A percentile compares a stretch with the other conserved stretches of the same genome.
phyloP scores from a whole-genome alignment of 2,113 vertebrate species.

The Castor canadensis region DNA sequence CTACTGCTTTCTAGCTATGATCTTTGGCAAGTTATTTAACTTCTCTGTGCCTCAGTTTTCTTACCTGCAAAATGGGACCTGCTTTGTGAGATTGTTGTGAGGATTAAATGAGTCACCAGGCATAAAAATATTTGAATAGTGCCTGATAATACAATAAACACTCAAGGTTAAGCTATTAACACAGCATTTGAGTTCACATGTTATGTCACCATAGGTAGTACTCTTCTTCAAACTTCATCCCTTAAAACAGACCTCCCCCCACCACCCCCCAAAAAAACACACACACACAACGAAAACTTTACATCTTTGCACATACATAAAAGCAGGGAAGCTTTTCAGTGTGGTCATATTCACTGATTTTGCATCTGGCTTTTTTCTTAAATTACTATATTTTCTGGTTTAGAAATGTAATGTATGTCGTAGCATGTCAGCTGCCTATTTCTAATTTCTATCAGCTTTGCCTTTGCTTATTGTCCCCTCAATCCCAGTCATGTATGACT shows the following conservation, averaged over 20 bases:
- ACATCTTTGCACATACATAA: background rate
- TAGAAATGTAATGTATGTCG: conserved; percentile 17
- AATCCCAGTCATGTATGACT: conserved; percentile 2
- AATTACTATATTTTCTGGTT: conserved; percentile 34
- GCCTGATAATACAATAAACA: background rate
- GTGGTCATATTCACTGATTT: conserved; percentile 44
- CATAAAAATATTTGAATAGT: conserved; percentile 42
- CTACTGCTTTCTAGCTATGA: conserved; percentile 48
- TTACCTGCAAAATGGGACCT: conserved; percentile 27
- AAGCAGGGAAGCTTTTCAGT: conserved; percentile 18
- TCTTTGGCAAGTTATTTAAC: conserved; percentile 57
- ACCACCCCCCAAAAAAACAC: background rate
- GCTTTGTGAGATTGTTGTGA: conserved; percentile 42
- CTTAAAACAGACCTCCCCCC: background rate
- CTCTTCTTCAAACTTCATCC: background rate
- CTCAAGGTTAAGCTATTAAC: conserved; percentile 11
- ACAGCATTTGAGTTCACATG: conserved; percentile 34
- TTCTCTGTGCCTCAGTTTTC: conserved; percentile 58
- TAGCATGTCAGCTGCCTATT: conserved; percentile 21
- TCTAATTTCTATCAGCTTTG: conserved; percentile 35
- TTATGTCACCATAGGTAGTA: conserved; percentile 25
- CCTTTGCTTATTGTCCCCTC: conserved; percentile 24
- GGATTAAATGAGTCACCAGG: conserved; percentile 28
- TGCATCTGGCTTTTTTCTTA: conserved; percentile 43
- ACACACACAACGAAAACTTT: background rate